Base-by-base conservation (phyloP, 2,888 invertebrate genomes). In the Apamea sordens region DNA sequence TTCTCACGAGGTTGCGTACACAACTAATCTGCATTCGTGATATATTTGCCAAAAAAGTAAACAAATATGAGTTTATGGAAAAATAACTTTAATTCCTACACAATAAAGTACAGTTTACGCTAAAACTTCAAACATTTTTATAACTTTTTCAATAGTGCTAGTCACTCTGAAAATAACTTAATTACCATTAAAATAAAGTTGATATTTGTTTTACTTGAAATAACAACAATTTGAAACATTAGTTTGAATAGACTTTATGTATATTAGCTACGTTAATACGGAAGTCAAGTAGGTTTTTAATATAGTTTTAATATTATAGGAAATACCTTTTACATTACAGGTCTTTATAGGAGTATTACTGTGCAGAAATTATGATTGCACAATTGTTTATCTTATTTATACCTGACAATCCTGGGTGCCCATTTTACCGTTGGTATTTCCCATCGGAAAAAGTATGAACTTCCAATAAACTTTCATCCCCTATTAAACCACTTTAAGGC, bases 261-360 rank as follows among this genome's bases (percentile, higher is more conserved):
- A 41, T 61, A 41, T 77, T 74, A 75, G 13, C 63, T 64, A 50
- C 41, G n/a, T 71, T 67, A 56, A 70, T 73, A 56, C 73, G 72
- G 82, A 76, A 70, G 64, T 76, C 36, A 72, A 56, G 65, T 47
- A 64, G n/a, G 24, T 84, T 81, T 65, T 53, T 79, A 71, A 84
- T 78, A 59, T 36, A 68, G 41, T 64, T 83, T 80, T 47, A 36
- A 41, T 74, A 36, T 75, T 80, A 5, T 41, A 59, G 13, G 32
- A 59, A 70, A 50, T 32, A 1, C 41, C 36, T 56, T 79, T 64
- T 53, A 28, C 15, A 28, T 53, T 21, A 63, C 10, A 44, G 8
- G 21, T 63, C 0, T 80, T 24, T 44, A 44, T 1, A 50, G 15
- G n/a, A 21, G 11, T n/a, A 44, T 79, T 24, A 56, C 11, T 11